phyloP scores from a whole-genome alignment of 2,797 vertebrate species.

The Protonibea diacanthus region DNA sequence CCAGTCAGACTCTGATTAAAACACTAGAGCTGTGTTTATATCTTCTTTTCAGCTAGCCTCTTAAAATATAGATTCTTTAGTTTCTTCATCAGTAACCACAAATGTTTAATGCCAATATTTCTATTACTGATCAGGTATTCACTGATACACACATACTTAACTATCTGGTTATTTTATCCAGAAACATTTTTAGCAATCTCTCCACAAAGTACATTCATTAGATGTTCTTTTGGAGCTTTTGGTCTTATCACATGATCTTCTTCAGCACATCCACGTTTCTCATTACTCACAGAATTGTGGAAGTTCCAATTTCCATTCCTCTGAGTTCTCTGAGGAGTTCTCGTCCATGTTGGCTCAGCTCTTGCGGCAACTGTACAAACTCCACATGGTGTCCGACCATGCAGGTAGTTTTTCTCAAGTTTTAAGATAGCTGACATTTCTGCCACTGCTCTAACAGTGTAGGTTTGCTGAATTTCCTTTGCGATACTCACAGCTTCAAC shows the following conservation, averaged over 20 bases:
- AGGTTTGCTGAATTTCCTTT: not conserved
- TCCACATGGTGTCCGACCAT: not conserved
- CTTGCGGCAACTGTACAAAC: not conserved
- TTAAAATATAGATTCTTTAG: not conserved
- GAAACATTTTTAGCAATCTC: not conserved
- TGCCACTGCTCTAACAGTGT: not conserved
- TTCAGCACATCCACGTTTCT: not conserved
- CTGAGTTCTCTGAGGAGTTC: not conserved
- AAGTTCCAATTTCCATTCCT: not conserved
- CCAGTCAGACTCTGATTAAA: not conserved
- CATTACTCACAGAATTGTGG: not conserved
- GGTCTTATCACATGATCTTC: not conserved
- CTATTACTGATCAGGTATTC: not conserved
- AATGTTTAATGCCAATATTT: not conserved
- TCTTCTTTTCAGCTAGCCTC: not conserved
- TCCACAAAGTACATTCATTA: not conserved
- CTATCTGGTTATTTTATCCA: not conserved
- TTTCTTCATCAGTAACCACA: not conserved
- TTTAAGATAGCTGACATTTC: not conserved
- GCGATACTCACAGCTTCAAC: not conserved
- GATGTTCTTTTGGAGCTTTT: not conserved
- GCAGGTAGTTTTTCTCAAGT: not conserved
- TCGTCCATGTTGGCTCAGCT: not conserved
- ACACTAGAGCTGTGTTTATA: not conserved
- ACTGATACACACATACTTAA: not conserved